A percentile compares a stretch with the other conserved stretches of the same genome.
phyloP scores from a whole-genome alignment of 2,797 vertebrate species.

The Falco columbarius region DNA sequence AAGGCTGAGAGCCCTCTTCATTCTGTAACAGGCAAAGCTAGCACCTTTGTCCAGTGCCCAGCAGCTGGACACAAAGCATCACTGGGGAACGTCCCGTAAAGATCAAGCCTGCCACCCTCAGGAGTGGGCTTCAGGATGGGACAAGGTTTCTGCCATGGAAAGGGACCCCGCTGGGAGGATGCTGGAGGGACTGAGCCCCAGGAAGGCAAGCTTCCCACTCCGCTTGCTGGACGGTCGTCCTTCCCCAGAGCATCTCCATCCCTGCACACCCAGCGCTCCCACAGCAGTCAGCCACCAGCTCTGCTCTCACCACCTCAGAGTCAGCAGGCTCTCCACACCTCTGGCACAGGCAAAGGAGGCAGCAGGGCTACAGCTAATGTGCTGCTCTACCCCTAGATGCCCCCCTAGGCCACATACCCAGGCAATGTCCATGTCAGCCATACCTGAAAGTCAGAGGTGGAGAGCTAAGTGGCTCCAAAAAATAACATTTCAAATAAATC shows the following conservation, averaged over 20 bases:
- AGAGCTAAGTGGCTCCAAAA: not conserved
- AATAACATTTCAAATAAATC: not conserved
- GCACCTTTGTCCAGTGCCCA: not conserved
- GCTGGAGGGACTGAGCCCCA: not conserved
- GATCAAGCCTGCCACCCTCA: not conserved
- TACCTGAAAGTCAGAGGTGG: not conserved
- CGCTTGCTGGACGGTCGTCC: fast-evolving
- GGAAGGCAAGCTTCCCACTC: not conserved
- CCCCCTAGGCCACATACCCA: not conserved
- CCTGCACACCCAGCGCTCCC: not conserved
- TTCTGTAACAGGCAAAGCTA: not conserved
- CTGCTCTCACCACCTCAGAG: too few relatives aligned
- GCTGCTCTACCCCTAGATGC: not conserved
- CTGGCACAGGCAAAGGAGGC: not conserved
- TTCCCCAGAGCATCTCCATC: not conserved
- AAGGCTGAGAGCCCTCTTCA: not conserved
- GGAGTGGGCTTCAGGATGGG: not conserved
- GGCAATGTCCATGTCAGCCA: not conserved
- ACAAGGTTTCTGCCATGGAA: not conserved
- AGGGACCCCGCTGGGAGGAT: not conserved
- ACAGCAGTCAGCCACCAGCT: not conserved
- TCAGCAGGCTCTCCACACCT: not conserved
- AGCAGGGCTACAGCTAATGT: not conserved
- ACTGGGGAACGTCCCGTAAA: not conserved
- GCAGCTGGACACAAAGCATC: not conserved